phyloP scores from a whole-genome alignment of 1,140 invertebrate species.

The Nixonia krombeini region DNA sequence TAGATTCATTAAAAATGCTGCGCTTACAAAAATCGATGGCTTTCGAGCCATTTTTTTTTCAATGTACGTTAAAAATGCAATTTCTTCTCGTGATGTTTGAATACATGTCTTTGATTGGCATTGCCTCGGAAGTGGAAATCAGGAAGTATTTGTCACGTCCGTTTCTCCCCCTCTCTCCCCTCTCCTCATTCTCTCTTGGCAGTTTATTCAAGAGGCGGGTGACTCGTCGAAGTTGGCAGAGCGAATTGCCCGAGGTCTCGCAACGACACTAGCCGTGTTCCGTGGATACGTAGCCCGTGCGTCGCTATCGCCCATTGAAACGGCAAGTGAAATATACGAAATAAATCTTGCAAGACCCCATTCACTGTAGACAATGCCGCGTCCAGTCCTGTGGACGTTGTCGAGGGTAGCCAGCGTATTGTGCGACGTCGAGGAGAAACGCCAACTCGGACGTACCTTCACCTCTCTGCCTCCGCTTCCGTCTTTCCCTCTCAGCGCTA shows the following conservation, averaged over 20 bases:
- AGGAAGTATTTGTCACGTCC: too few relatives aligned
- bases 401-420: constrained; percentile 64
- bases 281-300: constrained; percentile 38
- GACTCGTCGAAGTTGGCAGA: constrained; percentile 53
- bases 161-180: too few relatives aligned
- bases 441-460: constrained; percentile 58
- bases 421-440: constrained; percentile 61
- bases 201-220: constrained; percentile 50
- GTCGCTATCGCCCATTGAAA: constrained; percentile 69
- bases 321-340: constrained; percentile 73
- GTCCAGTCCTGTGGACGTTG: constrained; percentile 66
- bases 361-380: constrained; percentile 69
- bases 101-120: constrained; percentile 25
- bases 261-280: constrained; percentile 40
- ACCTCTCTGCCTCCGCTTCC: constrained; percentile 42
- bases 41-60: too few relatives aligned
- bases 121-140: too few relatives aligned
- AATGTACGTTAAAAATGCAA: too few relatives aligned
- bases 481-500: constrained; percentile 50
- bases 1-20: too few relatives aligned
- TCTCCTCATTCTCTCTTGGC: constrained; percentile 14
- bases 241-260: constrained; percentile 45
- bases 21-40: too few relatives aligned
- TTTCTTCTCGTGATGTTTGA: constrained; percentile 23
- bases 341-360: constrained; percentile 73